Evolutionary conservation across 2,113 vertebrate species (phyloP).

Genomic region (Nannospalax galili): DNA sequence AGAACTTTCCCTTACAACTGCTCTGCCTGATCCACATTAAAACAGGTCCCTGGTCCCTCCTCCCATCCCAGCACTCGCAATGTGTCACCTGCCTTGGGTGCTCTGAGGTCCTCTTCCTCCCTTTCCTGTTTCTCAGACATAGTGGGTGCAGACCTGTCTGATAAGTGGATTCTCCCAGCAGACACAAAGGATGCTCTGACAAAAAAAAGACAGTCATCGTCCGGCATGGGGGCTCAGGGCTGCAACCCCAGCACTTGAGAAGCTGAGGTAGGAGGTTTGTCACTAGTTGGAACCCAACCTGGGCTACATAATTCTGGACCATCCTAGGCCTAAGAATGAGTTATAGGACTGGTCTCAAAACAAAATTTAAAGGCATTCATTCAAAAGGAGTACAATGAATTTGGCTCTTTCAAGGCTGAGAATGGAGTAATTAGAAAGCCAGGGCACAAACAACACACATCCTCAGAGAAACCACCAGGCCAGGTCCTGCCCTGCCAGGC

Average conservation of each 20-base stretch:
- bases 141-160: background rate
- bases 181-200: background rate
- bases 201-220: background rate
- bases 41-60: background rate
- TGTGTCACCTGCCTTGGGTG: accelerated
- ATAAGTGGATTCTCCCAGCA: background rate
- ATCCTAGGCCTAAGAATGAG: background rate
- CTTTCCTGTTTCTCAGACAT: accelerated
- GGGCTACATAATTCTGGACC: background rate
- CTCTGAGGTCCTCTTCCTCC: background rate
- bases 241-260: background rate
- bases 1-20: background rate
- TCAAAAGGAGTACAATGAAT: conserved; percentile 48
- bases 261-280: background rate
- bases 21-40: accelerated
- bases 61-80: accelerated
- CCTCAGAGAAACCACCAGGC: conserved; percentile 48
- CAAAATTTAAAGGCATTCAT: background rate
- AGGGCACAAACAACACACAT: conserved; percentile 62
- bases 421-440: conserved; percentile 49
- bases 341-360: background rate
- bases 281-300: background rate
- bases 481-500: background rate
- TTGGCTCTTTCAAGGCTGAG: conserved; percentile 54
- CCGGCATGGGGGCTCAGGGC: background rate